Evolutionary conservation across 1,140 invertebrate species (phyloP).

Genomic region (Kradibia gibbosae): DNA sequence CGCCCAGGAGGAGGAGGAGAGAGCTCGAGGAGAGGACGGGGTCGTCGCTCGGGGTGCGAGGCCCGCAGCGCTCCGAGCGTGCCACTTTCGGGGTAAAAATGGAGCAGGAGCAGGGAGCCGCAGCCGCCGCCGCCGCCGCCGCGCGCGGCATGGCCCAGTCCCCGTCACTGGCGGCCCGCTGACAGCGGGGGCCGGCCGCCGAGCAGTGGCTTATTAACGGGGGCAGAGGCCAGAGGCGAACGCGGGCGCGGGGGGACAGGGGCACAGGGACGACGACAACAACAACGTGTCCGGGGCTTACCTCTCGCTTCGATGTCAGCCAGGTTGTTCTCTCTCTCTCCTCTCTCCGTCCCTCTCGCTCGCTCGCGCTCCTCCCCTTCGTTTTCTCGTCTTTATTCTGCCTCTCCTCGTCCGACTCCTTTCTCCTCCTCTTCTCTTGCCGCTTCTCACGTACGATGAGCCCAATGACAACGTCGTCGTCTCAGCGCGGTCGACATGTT

Average conservation of each 20-base stretch:
- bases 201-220: no score
- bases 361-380: background rate
- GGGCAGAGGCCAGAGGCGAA: no score
- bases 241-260: background rate
- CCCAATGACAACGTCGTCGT: constrained; percentile 8
- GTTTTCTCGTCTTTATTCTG: background rate
- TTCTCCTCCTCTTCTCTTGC: background rate
- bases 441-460: constrained; percentile 10
- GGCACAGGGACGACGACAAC: no score
- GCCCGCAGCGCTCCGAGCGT: no score
- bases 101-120: background rate
- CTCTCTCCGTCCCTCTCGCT: no score
- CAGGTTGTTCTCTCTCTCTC: no score
- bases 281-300: background rate
- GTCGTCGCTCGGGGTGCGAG: no score
- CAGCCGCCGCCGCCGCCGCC: no score
- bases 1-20: background rate
- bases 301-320: constrained; percentile 20
- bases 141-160: no score
- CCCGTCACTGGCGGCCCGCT: no score
- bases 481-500: constrained; percentile 21
- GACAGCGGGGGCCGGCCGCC: no score
- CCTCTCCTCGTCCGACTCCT: background rate
- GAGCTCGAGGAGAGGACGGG: background rate
- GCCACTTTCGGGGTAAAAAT: background rate